Base-by-base conservation (phyloP, 2,797 vertebrate genomes). In the Neosilurus mollespiculum region DNA sequence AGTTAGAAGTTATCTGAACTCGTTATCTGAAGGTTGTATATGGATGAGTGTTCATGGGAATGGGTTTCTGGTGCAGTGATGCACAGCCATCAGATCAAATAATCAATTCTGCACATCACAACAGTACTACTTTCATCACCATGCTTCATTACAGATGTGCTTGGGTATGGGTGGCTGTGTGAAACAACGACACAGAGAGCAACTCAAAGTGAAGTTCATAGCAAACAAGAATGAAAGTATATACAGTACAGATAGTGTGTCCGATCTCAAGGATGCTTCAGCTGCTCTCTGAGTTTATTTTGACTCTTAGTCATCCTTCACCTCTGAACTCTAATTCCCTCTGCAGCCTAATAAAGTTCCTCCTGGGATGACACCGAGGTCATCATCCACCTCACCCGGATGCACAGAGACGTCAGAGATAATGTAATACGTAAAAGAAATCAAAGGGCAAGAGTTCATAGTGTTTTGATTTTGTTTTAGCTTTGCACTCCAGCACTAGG, bases 261-360 rank as follows among this genome's bases (percentile, higher is more conserved):
- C 71, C 70, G 56, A 81, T 34, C 43, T 62, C 43, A 16, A 81
- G 62, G 15, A 64, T 49, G 66, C 56, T 85, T 34, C 54, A 75
- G 69, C 20, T 79, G 81, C 59, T 70, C 26, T 70, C 10, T 43
- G 49, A 43, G 66, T 82, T 85, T 85, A 58, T 79, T 49, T 79
- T 65, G 65, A 34, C n/a, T 37, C 78, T 58, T 8, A 56, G 61
- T 82, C 76, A 71, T 69, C 75, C 84, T 85, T 71, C 49, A 78
- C 65, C 66, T 76, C 9, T 78, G 80, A 82, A 76, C 66, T 62
- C 20, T 34, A 53, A 64, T 71, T 85, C 26, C 80, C 73, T 70
- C 37, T 15, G 54, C 24, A 77, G 18, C 30, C 56, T n/a, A 54
- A 26, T 69, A 24, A 56, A 43, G 20, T 11, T 78, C 12, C 56